Evolutionary conservation across 2,888 invertebrate genomes (phyloP).

Genomic region (Clitarchus hookeri): DNA sequence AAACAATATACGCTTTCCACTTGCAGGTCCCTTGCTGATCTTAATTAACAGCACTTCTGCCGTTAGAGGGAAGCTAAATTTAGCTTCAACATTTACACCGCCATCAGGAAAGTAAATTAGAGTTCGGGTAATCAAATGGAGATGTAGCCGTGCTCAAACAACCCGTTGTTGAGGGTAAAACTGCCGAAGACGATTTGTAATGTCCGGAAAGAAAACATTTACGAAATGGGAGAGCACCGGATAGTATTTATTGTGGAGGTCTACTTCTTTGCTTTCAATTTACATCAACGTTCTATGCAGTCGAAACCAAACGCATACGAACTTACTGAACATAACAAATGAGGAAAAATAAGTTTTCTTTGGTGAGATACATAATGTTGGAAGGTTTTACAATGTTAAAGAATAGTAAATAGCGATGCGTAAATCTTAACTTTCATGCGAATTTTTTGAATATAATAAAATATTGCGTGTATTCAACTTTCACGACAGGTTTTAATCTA

Average conservation of each 20-base stretch:
- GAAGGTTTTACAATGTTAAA: too few species aligned
- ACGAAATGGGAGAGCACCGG: neutral
- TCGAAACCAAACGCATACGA: too few species aligned
- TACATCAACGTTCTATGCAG: too few species aligned
- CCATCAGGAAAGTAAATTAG: neutral
- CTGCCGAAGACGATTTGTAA: neutral
- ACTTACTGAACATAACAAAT: too few species aligned
- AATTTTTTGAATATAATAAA: too few species aligned
- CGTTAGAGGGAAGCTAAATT: neutral
- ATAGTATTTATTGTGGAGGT: neutral
- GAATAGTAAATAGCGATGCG: too few species aligned
- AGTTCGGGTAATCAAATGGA: neutral
- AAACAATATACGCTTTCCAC: neutral
- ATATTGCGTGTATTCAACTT: too few species aligned
- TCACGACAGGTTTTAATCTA: too few species aligned
- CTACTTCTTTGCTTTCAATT: too few species aligned
- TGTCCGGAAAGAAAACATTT: neutral
- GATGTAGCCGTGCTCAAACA: neutral
- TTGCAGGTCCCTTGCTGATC: neutral
- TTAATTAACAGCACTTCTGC: neutral
- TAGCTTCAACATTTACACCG: neutral
- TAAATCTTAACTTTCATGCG: too few species aligned
- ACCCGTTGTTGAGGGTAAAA: neutral
- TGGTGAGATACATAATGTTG: too few species aligned
- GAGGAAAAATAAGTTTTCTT: too few species aligned